phyloP scores from a whole-genome alignment of 2,113 vertebrate species.

The Centropus bengalensis region DNA sequence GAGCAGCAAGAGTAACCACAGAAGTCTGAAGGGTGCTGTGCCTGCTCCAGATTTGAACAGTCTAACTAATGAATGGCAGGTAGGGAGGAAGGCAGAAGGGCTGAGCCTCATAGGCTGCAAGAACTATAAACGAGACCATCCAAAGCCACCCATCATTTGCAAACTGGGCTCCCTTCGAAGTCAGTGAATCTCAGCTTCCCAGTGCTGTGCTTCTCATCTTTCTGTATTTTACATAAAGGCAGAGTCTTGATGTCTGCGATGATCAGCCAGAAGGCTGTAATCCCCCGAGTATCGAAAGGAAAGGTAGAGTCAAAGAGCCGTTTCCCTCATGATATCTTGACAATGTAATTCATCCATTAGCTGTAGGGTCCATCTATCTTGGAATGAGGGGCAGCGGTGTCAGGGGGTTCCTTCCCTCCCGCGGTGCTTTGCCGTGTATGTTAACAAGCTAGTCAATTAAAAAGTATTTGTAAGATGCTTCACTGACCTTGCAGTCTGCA shows the following conservation, averaged over 20 bases:
- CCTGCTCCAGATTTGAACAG: constrained; percentile 31
- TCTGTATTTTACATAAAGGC: not conserved
- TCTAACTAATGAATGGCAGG: constrained; percentile 30
- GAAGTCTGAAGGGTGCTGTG: constrained; percentile 39
- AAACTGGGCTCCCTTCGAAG: not conserved
- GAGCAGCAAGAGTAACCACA: constrained; percentile 34
- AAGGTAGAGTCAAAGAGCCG: not conserved
- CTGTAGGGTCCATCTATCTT: not conserved
- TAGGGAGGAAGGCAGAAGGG: not conserved
- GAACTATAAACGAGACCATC: constrained; percentile 11
- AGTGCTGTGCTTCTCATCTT: constrained; percentile 10
- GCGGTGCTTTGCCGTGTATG: not conserved
- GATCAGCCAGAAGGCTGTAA: constrained; percentile 22
- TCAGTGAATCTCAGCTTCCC: not conserved
- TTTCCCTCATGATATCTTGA: not conserved
- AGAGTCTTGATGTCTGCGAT: not conserved
- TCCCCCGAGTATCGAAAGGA: constrained; percentile 1
- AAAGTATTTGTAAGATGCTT: constrained; percentile 57
- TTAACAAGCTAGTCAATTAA: constrained; percentile 64
- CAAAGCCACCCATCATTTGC: constrained; percentile 17
- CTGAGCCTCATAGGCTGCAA: constrained; percentile 7
- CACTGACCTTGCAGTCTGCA: constrained; percentile 13
- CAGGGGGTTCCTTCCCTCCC: constrained; percentile 11
- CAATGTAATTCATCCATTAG: not conserved
- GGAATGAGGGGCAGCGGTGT: constrained; percentile 2